phyloP scores from a whole-genome alignment of 2,888 invertebrate species.

The Chalcis sispes region DNA sequence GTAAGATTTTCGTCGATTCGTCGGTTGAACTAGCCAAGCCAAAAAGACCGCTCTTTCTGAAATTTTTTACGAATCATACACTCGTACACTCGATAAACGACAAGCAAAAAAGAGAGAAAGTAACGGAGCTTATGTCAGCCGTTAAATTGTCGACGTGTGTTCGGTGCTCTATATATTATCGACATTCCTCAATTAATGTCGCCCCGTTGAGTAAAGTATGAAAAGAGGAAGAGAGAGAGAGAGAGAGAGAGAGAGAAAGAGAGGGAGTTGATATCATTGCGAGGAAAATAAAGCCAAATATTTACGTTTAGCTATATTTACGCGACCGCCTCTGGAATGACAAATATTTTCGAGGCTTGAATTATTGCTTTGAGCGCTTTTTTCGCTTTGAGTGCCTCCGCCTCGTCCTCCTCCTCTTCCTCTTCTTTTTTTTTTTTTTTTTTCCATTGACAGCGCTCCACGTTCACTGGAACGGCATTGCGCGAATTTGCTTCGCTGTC shows the following conservation, averaged over 20 bases:
- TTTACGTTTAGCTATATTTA: conserved; percentile 36
- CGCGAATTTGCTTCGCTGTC: no score
- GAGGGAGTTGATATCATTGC: no score
- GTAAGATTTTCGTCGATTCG: no score
- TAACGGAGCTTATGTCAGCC: conserved; percentile 19
- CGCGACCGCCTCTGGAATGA: conserved; percentile 21
- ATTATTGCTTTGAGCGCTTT: conserved; percentile 14
- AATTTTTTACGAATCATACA: neutral
- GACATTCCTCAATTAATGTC: conserved; percentile 56
- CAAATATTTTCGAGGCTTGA: conserved; percentile 43
- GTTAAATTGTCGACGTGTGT: neutral
- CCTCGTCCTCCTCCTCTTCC: no score
- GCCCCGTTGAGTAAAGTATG: no score
- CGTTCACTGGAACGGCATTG: no score
- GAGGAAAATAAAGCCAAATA: conserved; percentile 39
- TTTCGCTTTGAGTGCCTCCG: neutral
- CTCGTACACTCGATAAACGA: conserved; percentile 45
- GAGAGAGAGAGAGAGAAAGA: no score
- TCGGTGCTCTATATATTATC: conserved; percentile 27
- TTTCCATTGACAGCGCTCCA: no score
- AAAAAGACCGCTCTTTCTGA: neutral
- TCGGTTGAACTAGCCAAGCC: no score
- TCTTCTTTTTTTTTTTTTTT: neutral
- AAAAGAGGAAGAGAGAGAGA: no score
- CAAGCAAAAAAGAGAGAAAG: conserved; percentile 3